These are phyloP conservation scores for Clepsis dumicolana DNA, from an alignment of 2,888 invertebrate genomes.

Conservation along the genomic window DNA sequence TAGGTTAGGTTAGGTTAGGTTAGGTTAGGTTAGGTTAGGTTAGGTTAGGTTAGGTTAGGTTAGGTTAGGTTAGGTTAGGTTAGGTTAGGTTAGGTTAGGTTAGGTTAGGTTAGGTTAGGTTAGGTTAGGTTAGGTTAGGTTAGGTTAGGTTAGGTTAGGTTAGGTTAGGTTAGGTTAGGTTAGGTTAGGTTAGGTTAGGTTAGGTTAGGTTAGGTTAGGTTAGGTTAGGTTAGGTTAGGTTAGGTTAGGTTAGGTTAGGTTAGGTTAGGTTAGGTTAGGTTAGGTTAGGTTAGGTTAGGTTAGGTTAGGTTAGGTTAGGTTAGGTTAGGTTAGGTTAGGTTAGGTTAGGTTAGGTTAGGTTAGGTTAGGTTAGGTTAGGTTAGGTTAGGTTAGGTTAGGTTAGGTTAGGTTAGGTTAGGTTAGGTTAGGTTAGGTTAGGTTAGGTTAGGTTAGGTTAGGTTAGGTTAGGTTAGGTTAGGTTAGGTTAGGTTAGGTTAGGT, in stretches of 20 bases:
- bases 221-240: slow-evolving; percentile 50
- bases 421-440: slow-evolving; percentile 38
- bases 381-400: slow-evolving; percentile 26
- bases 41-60: slow-evolving; percentile 30
- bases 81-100: slow-evolving; percentile 36
- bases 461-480: slow-evolving; percentile 42
- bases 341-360: slow-evolving; percentile 43
- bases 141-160: slow-evolving; percentile 41
- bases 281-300: slow-evolving; percentile 45
- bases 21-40: slow-evolving; percentile 22
- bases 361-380: slow-evolving; percentile 38
- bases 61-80: slow-evolving; percentile 25
- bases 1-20: slow-evolving; percentile 25
- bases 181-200: slow-evolving; percentile 49
- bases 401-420: slow-evolving; percentile 43
- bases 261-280: slow-evolving; percentile 46
- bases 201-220: slow-evolving; percentile 49
- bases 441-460: slow-evolving; percentile 33
- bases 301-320: slow-evolving; percentile 43
- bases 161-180: slow-evolving; percentile 48
- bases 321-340: slow-evolving; percentile 18
- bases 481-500: slow-evolving; percentile 45
- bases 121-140: slow-evolving; percentile 44
- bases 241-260: slow-evolving; percentile 47
- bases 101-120: slow-evolving; percentile 44